Base-by-base conservation (phyloP, 2,797 vertebrate genomes). In the Streptopelia turtur region DNA sequence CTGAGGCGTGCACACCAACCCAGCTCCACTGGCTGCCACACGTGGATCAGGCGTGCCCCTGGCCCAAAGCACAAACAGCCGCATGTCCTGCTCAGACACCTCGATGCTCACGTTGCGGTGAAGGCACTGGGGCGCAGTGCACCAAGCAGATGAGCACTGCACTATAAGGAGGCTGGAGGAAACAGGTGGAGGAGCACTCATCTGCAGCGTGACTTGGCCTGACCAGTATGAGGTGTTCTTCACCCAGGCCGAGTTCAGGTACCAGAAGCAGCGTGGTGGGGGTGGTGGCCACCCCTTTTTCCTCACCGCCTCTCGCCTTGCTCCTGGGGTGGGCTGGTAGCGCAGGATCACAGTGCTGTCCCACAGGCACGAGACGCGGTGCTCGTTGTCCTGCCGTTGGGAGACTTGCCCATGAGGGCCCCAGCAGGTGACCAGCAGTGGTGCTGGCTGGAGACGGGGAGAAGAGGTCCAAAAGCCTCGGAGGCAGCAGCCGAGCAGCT, bases 1-100 rank as follows among this genome's bases (percentile, higher is more conserved):
- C 50, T 89, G 35, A 96, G 53, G 30, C 87, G 86, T 0, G 95
- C 90, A 45, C 97, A 97, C 95, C 94, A 97, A 78, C 94, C 93
- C 85, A 96, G 76, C 59, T 80, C 43, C 76, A 95, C 53, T 0
- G 71, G 75, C 59, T 96, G 86, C 91, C 89, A 28, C 4, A 31
- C 22, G 0, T 6, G 56, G 49, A 87, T 39, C 31, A 82, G 11
- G 4, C 10, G 69, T 4, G 45, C 60, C 24, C 77, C 66, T 0
- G 91, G 93, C 96, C n/a, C 92, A 93, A 8, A 93, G 84, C 23
- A 92, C 57, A 4, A 89, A 94, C 30, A 90, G 47, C 15, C 71
- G 60, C 35, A 91, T 13, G 2, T 94, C 89, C 89, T 95, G 95
- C 22, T 16, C 41, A 15, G 41, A 60, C 55, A 95, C n/a, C n/a